Evolutionary conservation across 2,797 vertebrate species (phyloP), one percentile per base, ranked within the genome.

Genomic region (Lates japonicus): DNA sequence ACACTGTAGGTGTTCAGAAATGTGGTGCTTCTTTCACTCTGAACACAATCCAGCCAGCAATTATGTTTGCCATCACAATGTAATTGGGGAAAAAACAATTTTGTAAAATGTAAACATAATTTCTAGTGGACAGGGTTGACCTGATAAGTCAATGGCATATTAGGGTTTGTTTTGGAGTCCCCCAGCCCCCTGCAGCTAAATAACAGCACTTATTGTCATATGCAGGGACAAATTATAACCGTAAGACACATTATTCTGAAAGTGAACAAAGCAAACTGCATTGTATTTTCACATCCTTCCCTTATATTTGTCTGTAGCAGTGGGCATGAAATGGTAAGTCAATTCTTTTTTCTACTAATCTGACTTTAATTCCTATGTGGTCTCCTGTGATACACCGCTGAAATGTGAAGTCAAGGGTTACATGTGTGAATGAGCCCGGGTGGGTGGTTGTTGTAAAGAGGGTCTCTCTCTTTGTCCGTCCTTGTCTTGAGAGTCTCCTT

Each of bases 401-500:
- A 44, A 52, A 46, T 55, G 57, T 68, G 42, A 46, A 46, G 25
- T 69, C 13, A 31, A 46, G 39, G 39, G 1, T 11, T 41, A 10
- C 54, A 9, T 74, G 63, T 39, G 57, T 35, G 41, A 10, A 39
- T 39, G 37, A 39, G 37, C 7, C 16, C 37, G 20, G 17, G 48
- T 68, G 64, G 19, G 33, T 39, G 33, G 6, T 31, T 66, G 25
- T 58, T 37, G 41, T 66, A 35, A 19, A 20, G 44, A 31, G 16
- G 42, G 42, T 51, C 13, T 33, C 3, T 65, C 69, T 59, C 19
- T 46, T 46, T 46, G 44, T 46, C 44, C 17, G 44, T 46, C 44
- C 44, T 58, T 68, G 55, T 68, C 49, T 64, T 13, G 7, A 48
- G 61, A 37, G 51, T 20, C 52, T 60, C 29, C 12, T 14, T 74